Evolutionary conservation across 2,797 vertebrate genomes (phyloP), one percentile per base, ranked within the genome.

Genomic region (Mareca penelope): DNA sequence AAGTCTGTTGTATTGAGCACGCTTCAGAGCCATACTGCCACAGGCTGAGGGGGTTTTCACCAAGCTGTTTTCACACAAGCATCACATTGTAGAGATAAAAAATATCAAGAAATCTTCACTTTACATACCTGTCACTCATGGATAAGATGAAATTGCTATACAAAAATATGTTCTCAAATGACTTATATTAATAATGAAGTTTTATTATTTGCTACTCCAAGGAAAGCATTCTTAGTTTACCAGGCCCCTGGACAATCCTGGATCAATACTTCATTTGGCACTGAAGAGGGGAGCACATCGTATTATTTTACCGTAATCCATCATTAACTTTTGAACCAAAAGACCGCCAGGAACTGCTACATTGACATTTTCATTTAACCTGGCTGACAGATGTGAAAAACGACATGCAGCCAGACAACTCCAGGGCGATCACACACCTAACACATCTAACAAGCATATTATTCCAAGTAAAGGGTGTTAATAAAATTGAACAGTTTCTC

Each of bases 271-370:
- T 65, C 9, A 78, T 56, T 48, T 75, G 15, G n/a, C 29, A 28
- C 17, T 33, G 31, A 68, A 24, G 0, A 2, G 3, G 3, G 26
- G 10, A 2, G 16, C 3, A 1, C 6, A 21, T n/a, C 15, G 48
- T 55, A 44, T 22, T 72, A 67, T 53, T 56, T 60, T 64, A 82
- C 12, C 2, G 0, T 64, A 82, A 77, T 33, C 12, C 31, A 59
- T 46, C 21, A 60, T 31, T 83, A 77, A 31, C 23, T 73, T 87
- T 24, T 35, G 12, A 67, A 52, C 8, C 4, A 68, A 13, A 69
- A 80, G 37, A 57, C 11, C n/a, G 72, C 61, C 67, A 85, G 16
- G 37, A 90, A 65, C 17, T 6, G 16, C n/a, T 83, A 11, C 2
- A 39, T 48, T 78, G 69, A 55, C 12, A 72, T 75, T 67, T 80